Base-by-base conservation (phyloP, 2,797 vertebrate genomes). In the Urocyon cinereoargenteus region DNA sequence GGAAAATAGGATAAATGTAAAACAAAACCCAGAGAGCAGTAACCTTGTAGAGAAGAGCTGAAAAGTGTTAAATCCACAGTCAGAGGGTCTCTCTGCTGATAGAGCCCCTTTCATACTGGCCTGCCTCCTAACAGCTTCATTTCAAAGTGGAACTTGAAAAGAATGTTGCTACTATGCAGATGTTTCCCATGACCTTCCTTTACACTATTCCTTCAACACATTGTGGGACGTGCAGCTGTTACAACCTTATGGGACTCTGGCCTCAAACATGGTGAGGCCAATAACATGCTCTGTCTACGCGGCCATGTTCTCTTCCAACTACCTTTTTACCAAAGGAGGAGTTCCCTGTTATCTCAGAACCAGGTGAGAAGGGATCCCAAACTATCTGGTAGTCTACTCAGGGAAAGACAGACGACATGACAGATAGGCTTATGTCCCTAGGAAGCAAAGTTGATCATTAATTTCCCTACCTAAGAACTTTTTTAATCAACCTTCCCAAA, bases 1-100 rank as follows among this genome's bases (percentile, higher is more conserved):
- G 51, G 87, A 91, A 95, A 91, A 90, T 55, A 84, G 77, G 82
- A 70, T 59, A 79, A 68, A 68, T 62, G 24, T 70, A 91, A 95
- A 93, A 55, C 24, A 88, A 81, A 68, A 88, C 9, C 24, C 68
- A 59, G 83, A 85, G 72, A 91, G 19, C 16, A 90, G 85, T 82
- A 88, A 59, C 64, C 36, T 53, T 73, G n/a, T 12, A 64, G 82
- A 83, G 84, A 83, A 57, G 2, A 81, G 21, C 70, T 36, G 26
- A 19, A 28, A 34, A 45, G 40, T 12, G 3, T 87, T 81, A 59
- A 96, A 31, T 19, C 59, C n/a, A 34, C 13, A 85, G 64, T 34
- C n/a, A 55, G 34, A 86, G 61, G 85, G 49, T 82, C 49, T 61
- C 26, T 72, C 75, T 87, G 40, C 64, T 49, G 40, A 90, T 9